Base-by-base conservation (phyloP, 1,140 invertebrate genomes). In the Sarcophaga bullata region DNA sequence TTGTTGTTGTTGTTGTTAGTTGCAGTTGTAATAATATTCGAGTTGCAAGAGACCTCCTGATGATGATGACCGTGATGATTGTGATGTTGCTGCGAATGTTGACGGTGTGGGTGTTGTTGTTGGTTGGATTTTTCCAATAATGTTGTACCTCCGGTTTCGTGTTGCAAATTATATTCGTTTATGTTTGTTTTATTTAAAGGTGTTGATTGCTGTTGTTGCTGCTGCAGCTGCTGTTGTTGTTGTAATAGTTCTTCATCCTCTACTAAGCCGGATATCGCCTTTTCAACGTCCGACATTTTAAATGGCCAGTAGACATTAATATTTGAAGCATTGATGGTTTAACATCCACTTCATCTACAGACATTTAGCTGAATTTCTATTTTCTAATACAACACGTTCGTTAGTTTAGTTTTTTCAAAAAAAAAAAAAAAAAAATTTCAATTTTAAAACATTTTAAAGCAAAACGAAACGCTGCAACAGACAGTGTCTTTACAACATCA, bases 211-310 rank as follows among this genome's bases (percentile, higher is more conserved):
- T 83, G 49, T 82, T 84, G 48, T 85, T 82, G 50, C 81, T 75
- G 82, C 76, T 11, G 47, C 19, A 48, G 81, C 11, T 82, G 81
- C 58, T 78, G 52, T 13, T 73, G 48, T 81, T 75, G 80, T 73
- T 75, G 72, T 83, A 76, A 73, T 81, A 37, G 80, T 73, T 81
- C 80, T 50, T 73, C 68, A 48, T 72, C 80, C 19, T 73, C 48
- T 80, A 62, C 62, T 81, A 85, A 85, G 84, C 84, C 83, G 84
- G 85, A 85, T 83, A 86, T 86, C 85, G 87, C 85, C 86, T 88
- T 86, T 87, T 90, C 89, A 88, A 90, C 89, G 89, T 90, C 89
- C 85, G 89, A 90, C 89, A 90, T 90, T 87, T 87, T 90, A 84
- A 76, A 83, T 50, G 82, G 52, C 84, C 85, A 82, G 75, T 52